These are phyloP conservation scores for Mizuhopecten yessoensis DNA, from an alignment of 1,140 invertebrate species.

Conservation along the genomic window DNA sequence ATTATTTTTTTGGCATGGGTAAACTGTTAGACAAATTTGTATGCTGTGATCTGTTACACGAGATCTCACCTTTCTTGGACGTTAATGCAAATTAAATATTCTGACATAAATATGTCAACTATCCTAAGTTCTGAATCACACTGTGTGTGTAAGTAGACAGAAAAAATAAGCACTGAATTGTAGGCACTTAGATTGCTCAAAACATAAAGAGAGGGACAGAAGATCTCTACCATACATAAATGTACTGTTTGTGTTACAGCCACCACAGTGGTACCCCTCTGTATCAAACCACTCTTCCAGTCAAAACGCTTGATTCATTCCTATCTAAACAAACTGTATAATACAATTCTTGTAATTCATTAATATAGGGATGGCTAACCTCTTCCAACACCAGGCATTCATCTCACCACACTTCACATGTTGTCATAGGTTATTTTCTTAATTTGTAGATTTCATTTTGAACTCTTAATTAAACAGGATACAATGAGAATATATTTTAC, in stretches of 20 bases:
- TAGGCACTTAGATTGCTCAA: not conserved
- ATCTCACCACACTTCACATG: conserved; percentile 8
- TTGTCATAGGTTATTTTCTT: conserved; percentile 28
- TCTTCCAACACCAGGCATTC: not conserved
- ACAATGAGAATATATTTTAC: conserved; percentile 36
- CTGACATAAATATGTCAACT: not conserved
- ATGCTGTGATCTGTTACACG: not conserved
- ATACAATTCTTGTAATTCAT: conserved; percentile 40
- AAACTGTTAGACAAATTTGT: not conserved
- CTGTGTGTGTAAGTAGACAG: not conserved
- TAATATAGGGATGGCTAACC: not conserved
- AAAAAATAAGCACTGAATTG: conserved; percentile 1
- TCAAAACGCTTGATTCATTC: not conserved
- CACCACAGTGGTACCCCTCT: not conserved
- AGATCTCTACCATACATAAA: conserved; percentile 29
- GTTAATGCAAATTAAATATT: not conserved
- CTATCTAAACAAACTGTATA: not conserved
- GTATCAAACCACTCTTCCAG: not conserved
- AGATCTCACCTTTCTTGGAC: not conserved
- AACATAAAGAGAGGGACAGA: not conserved
- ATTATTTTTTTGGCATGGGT: too few species aligned
- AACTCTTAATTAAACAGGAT: conserved; percentile 1
- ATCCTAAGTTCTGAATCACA: conserved; percentile 28
- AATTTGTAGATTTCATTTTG: conserved; percentile 40
- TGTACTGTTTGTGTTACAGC: not conserved